Evolutionary conservation across 2,888 invertebrate species (phyloP), one percentile per base, ranked within the genome.

Genomic region (Drosophila nr. perissopoda): DNA sequence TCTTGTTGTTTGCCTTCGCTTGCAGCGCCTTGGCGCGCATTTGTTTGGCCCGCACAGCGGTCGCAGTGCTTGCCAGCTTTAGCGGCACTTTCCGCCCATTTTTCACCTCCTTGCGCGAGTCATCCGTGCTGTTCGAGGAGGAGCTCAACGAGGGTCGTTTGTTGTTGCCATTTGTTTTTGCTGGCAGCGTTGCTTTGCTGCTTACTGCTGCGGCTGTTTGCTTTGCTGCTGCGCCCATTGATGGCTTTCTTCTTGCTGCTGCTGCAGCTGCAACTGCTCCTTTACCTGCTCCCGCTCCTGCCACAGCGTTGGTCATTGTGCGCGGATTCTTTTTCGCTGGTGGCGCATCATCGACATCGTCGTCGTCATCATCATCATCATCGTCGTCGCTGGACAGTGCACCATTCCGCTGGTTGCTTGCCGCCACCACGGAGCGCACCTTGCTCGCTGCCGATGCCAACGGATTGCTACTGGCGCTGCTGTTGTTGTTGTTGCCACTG

Each of bases 301-400:
- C 58, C 45, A 62, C 73, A 1, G 71, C 59, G n/a, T 68, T 80
- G 63, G 36, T 74, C 40, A 80, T 42, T 1, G 82, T 58, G 10
- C 77, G 71, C 18, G 82, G 67, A 69, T 75, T 79, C 60, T 89
- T 90, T 36, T 80, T 83, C 29, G 80, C 77, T 18, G 83, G 80
- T 40, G 82, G 82, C 88, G 93, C 56, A 27, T 60, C 69, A n/a
- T 75, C 74, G 0, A 82, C 81, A 0, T 76, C 77, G 8, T 76
- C 77, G 13, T 42, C 56, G 13, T 64, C 70, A 16, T 75, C 76
- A 0, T 87, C 86, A 0, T 76, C 78, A 11, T 76, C 77, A 7
- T 90, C 87, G 7, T 90, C 95, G 73, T 95, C 95, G 78, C 95
- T 95, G 2, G 95, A 95, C 54, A 88, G 92, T 65, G 80, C 91